These are phyloP conservation scores for Sciaenops ocellatus DNA, from an alignment of 2,797 vertebrate species.

Conservation along the genomic window DNA sequence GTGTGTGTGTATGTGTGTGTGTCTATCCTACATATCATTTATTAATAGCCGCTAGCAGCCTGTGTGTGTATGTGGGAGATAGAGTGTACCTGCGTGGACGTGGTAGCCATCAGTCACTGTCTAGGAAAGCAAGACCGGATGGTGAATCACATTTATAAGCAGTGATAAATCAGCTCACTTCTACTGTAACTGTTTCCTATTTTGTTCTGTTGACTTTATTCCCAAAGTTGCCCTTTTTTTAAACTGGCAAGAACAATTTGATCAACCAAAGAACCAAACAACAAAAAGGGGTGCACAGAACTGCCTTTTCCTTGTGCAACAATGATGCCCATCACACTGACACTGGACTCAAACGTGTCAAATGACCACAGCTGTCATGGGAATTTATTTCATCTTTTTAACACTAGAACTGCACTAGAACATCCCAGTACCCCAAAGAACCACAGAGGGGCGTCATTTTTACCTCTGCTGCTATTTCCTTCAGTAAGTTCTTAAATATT, in stretches of 20 bases:
- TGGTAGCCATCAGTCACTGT: conserved; percentile 42
- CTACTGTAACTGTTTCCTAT: background rate
- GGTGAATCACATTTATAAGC: conserved; percentile 28
- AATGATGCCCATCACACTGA: too few species aligned
- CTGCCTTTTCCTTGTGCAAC: too few species aligned
- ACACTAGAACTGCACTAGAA: too few species aligned
- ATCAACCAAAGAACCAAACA: background rate
- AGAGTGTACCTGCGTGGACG: conserved; percentile 6
- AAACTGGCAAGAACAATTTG: background rate
- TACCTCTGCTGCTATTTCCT: too few species aligned
- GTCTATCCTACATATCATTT: conserved; percentile 46
- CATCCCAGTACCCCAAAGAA: too few species aligned
- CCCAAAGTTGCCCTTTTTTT: background rate
- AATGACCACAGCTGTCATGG: background rate
- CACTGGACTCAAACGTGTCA: background rate
- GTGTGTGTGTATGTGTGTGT: background rate
- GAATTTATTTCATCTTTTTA: too few species aligned
- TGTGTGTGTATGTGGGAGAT: conserved; percentile 14
- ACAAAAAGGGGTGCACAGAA: too few species aligned
- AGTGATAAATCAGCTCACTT: background rate
- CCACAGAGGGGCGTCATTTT: too few species aligned
- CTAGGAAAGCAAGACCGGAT: conserved; percentile 17
- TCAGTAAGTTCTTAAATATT: too few species aligned
- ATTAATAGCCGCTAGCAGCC: conserved; percentile 39
- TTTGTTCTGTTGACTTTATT: conserved; percentile 1